phyloP scores from a whole-genome alignment of 2,113 vertebrate genomes.

The Potamarius usumacintae region DNA sequence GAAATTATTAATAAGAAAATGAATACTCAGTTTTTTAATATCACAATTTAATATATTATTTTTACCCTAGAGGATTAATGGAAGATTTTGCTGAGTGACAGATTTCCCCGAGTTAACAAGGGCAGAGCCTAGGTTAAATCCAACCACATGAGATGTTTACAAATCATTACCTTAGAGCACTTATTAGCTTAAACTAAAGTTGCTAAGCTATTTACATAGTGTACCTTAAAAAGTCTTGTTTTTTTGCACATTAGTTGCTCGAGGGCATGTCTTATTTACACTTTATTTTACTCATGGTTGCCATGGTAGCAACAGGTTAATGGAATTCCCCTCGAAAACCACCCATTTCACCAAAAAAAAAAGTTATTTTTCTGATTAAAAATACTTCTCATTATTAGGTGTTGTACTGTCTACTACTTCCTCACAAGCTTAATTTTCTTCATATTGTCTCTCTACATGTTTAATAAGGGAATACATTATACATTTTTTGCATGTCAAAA shows the following conservation, averaged over 20 bases:
- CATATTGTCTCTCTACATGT: no score
- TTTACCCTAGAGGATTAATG: neutral
- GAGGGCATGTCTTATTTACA: neutral
- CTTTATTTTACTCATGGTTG: neutral
- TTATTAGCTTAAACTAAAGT: neutral
- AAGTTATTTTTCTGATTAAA: neutral
- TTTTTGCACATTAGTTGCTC: neutral
- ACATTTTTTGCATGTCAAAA: no score
- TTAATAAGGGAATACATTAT: no score
- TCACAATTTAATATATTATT: neutral
- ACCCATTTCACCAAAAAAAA: no score
- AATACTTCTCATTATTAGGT: no score
- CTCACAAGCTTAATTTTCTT: no score
- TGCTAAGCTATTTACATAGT: neutral
- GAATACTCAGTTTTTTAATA: neutral
- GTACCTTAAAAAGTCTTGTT: neutral
- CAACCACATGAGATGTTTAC: neutral
- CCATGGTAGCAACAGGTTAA: neutral
- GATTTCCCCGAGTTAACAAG: neutral
- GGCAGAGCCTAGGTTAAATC: neutral
- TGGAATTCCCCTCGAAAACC: no score
- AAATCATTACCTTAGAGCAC: no score
- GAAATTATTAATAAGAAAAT: neutral
- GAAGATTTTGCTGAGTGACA: slow-evolving; percentile 19
- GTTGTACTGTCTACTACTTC: neutral